These are phyloP conservation scores for Frankliniella fusca DNA, from an alignment of 2,888 invertebrate species.

Conservation along the genomic window DNA sequence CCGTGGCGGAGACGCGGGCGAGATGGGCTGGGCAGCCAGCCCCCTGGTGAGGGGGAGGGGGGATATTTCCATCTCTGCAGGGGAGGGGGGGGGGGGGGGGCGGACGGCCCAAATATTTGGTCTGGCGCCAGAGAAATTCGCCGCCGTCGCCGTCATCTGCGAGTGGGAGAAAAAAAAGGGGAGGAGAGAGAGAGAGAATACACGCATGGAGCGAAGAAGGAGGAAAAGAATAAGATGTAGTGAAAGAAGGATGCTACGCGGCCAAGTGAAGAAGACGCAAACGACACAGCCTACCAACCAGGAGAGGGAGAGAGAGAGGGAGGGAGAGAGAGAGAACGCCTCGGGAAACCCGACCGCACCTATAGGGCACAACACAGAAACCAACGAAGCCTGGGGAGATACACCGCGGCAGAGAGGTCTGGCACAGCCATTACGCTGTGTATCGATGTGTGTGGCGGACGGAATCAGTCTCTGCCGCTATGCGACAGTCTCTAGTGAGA, in stretches of 20 bases:
- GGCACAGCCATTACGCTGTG: no score
- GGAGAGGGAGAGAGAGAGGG: slow-evolving; percentile 22
- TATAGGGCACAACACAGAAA: background rate
- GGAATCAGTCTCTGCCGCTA: no score
- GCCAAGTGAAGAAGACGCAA: no score
- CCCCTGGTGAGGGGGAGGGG: background rate
- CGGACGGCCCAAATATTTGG: background rate
- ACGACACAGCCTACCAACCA: background rate
- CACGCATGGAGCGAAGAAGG: background rate
- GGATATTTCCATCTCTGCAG: no score
- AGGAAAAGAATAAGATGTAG: background rate
- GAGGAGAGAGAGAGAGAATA: background rate
- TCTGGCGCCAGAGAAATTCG: slow-evolving; percentile 17
- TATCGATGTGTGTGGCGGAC: no score
- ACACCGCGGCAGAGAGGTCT: no score
- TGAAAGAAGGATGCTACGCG: background rate
- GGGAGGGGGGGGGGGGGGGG: background rate
- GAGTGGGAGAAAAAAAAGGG: background rate
- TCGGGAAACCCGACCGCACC: background rate
- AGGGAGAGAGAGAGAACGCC: slow-evolving; percentile 21
- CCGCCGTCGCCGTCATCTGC: background rate
- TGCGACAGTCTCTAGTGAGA: no score
- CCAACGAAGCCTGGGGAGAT: no score
- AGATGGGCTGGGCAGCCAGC: background rate
- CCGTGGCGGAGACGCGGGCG: background rate